Conservation (phyloP, 2,888 invertebrate genomes). For the Cerastis leucographa region DNA sequence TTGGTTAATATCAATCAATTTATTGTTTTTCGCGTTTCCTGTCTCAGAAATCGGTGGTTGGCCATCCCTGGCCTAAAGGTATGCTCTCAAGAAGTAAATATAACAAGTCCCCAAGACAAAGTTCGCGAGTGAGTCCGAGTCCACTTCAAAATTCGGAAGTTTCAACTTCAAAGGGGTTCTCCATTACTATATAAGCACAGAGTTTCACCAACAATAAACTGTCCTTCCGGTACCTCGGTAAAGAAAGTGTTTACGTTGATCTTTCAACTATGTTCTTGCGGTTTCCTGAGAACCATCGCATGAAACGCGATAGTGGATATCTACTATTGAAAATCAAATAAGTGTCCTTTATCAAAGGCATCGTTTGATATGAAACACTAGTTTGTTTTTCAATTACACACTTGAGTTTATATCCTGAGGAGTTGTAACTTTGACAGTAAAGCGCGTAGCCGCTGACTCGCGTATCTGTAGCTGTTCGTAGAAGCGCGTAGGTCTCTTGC, state of each 20-base stretch:
- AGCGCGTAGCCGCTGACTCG: not conserved
- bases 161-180: constrained; percentile 67
- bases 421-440: not conserved
- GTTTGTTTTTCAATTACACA: constrained; percentile 26
- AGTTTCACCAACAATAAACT: constrained; percentile 59
- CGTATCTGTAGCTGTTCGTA: not conserved
- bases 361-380: constrained; percentile 21
- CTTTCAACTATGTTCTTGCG: constrained; percentile 44
- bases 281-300: constrained; percentile 20
- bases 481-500: not conserved
- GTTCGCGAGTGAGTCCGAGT: constrained; percentile 60
- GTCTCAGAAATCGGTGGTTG: not conserved
- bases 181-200: constrained; percentile 68
- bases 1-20: not conserved
- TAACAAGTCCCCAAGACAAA: constrained; percentile 59
- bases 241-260: constrained; percentile 49
- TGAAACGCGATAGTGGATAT: not conserved
- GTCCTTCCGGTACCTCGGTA: constrained; percentile 15
- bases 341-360: not conserved
- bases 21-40: not conserved
- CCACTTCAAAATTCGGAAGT: constrained; percentile 71
- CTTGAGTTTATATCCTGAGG: not conserved
- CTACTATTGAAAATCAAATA: not conserved
- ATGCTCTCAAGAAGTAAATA: constrained; percentile 29
- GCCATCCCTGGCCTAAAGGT: constrained; percentile 11